Base-by-base conservation (phyloP, 2,113 vertebrate species). In the Gracilinanus agilis region DNA sequence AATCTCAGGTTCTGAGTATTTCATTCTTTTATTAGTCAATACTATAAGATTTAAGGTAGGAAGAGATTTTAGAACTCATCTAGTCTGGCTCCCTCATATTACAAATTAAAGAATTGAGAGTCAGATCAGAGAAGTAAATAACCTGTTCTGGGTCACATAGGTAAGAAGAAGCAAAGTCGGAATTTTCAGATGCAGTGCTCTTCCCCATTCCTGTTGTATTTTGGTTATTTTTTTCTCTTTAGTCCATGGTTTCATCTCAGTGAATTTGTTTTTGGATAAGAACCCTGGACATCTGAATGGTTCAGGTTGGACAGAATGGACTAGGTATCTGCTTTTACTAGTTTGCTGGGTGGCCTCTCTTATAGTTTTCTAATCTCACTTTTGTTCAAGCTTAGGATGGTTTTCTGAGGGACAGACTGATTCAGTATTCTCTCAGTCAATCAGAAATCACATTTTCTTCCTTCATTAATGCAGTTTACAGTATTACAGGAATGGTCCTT, bases 281-380 rank as follows among this genome's bases (percentile, higher is more conserved):
- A 40, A 5, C 6, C 55, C 24, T 0, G 25, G 13, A 3, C 21
- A 24, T 4, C 53, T 29, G 13, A 0, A 56, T 61, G 75, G 89
- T 3, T 29, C 23, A 90, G n/a, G 24, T 0, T 0, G 2, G 54
- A 53, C 19, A 1, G 0, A 3, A 2, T 0, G 10, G 29, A 0
- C 25, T 7, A 25, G 61, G 53, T 23, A 24, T 93, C 49, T 53
- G 3, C 5, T 0, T 9, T 90, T 93, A 54, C 88, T 34, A 29
- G 29, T 23, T 23, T 0, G 10, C 2, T 11, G 34, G n/a, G 34
- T n/a, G 61, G 16, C 1, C 34, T 75, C 61, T 16, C 34, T 34
- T 67, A 34, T 34, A 34, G 11, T 29, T 75, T 75, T 75, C 13
- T 19, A 19, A n/a, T 75, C 13, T 34, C 34, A n/a, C 29, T 75